A percentile compares a stretch with the other conserved stretches of the same genome.
These are phyloP conservation scores for Garra rufa DNA, from an alignment of 2,113 vertebrate genomes.

Conservation along the genomic window DNA sequence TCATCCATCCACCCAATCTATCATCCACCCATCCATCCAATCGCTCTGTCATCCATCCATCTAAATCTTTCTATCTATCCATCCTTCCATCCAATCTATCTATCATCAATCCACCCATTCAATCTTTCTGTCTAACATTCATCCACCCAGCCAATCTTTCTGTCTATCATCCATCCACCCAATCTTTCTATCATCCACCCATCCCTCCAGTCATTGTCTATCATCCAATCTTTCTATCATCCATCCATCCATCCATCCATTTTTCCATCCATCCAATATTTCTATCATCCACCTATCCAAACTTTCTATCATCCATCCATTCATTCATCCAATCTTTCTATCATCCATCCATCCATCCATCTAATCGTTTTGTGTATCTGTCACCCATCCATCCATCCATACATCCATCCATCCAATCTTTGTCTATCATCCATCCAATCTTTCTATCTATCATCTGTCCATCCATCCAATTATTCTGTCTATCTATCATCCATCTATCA, in stretches of 20 bases:
- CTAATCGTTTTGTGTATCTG: too few species aligned
- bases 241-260: too few species aligned
- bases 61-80: too few species aligned
- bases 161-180: not conserved
- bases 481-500: not conserved
- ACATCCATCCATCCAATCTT: not conserved
- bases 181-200: not conserved
- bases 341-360: too few species aligned
- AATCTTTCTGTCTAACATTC: not conserved
- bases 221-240: too few species aligned
- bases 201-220: not conserved
- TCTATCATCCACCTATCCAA: not conserved
- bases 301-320: not conserved
- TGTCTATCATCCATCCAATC: not conserved
- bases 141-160: too few species aligned
- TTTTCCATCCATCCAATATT: too few species aligned
- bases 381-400: not conserved
- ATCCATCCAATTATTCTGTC: not conserved
- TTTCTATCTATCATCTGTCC: not conserved
- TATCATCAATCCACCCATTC: not conserved
- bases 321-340: not conserved
- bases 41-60: not conserved
- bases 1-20: not conserved
- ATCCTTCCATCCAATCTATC: not conserved
- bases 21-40: not conserved